Evolutionary conservation across 2,888 invertebrate genomes (phyloP).

Genomic region (Eupithecia subfuscata): DNA sequence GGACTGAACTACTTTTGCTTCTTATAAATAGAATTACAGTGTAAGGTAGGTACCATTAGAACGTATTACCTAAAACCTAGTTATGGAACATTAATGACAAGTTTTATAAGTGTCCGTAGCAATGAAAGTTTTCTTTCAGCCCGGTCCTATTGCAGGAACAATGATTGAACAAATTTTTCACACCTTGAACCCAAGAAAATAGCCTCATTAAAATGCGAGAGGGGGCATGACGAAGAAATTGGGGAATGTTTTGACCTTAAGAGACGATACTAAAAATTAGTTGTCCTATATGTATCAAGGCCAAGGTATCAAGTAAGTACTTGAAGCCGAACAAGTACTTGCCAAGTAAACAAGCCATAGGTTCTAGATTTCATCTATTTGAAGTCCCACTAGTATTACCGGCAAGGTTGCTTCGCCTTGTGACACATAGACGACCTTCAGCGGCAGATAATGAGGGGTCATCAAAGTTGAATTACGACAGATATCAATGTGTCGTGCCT

Average conservation of each 20-base stretch:
- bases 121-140: neutral
- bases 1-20: neutral
- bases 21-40: neutral
- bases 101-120: neutral
- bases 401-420: conserved; percentile 34
- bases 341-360: neutral
- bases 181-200: neutral
- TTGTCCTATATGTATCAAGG: neutral
- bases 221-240: neutral
- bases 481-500: conserved; percentile 50
- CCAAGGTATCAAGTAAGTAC: too few species aligned
- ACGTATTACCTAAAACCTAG: neutral
- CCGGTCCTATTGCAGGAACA: neutral
- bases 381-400: conserved; percentile 21
- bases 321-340: neutral
- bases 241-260: neutral
- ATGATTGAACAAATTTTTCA: neutral
- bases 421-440: conserved; percentile 45
- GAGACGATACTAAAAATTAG: neutral
- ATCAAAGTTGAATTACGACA: conserved; percentile 69
- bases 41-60: neutral
- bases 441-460: conserved; percentile 61
- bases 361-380: conserved; percentile 16
- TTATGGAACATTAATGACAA: neutral
- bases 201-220: neutral